Evolutionary conservation across 2,113 vertebrate genomes (phyloP).

Genomic region (Calyptommatus sinebrachiatus): DNA sequence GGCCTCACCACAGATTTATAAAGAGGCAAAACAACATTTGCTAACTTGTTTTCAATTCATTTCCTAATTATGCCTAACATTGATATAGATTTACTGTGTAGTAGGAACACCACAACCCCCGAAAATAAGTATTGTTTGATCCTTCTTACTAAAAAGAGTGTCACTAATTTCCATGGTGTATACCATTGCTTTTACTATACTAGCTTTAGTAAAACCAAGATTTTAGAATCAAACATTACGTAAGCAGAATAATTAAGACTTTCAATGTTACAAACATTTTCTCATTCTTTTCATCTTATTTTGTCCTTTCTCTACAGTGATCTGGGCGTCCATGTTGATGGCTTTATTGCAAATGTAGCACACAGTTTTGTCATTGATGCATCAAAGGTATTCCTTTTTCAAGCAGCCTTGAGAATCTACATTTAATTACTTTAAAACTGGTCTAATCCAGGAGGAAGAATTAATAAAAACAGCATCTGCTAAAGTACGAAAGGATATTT

Average conservation of each 20-base stretch:
- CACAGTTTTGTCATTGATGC: constrained; percentile 88
- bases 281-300: background rate
- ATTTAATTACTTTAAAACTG: accelerated
- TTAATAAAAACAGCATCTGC: background rate
- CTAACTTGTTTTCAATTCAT: no score
- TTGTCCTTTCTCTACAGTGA: constrained; percentile 74
- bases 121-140: background rate
- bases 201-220: background rate
- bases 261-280: background rate
- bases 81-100: background rate
- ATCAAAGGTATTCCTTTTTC: constrained; percentile 75
- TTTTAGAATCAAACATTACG: background rate
- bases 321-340: constrained; percentile 91
- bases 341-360: constrained; percentile 93
- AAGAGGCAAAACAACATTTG: no score
- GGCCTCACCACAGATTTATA: no score
- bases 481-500: background rate
- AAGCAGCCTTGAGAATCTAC: background rate
- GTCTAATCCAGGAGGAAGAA: background rate
- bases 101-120: background rate
- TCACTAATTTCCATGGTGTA: background rate
- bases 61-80: no score
- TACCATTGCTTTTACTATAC: background rate
- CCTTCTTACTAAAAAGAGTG: background rate
- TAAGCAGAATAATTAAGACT: background rate